Percentiles rank a stretch among this genome's conserved stretches.
These are phyloP conservation scores for Pseudochirops corinnae DNA, from an alignment of 2,797 vertebrate species.

Conservation along the genomic window DNA sequence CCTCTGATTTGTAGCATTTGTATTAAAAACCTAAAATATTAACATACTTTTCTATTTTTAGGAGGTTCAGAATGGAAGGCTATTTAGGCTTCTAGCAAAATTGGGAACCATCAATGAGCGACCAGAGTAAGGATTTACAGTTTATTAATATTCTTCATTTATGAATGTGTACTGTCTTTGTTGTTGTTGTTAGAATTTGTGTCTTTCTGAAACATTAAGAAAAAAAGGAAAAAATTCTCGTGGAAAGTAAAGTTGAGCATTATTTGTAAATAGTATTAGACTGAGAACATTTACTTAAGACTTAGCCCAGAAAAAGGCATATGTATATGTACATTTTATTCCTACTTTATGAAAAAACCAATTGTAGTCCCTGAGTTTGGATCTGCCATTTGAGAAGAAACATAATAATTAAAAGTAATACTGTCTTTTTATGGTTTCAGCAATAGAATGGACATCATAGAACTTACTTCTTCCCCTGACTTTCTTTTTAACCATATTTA, in stretches of 20 bases:
- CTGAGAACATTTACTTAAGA: conserved; percentile 6
- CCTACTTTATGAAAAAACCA: background rate
- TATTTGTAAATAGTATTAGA: background rate
- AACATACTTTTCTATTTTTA: conserved; percentile 85
- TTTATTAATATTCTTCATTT: conserved; percentile 61
- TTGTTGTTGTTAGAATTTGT: background rate
- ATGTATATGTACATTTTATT: background rate
- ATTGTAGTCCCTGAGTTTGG: background rate
- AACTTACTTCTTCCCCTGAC: background rate
- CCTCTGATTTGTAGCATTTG: conserved; percentile 58
- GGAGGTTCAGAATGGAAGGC: conserved; percentile 99
- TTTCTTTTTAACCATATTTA: conserved; percentile 38
- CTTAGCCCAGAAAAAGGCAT: background rate
- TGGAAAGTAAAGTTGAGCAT: conserved; percentile 30
- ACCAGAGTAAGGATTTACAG: conserved; percentile 93
- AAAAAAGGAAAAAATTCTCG: conserved; percentile 48
- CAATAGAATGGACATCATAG: background rate
- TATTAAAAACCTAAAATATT: conserved; percentile 61
- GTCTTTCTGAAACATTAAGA: conserved; percentile 57
- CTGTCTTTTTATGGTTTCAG: background rate
- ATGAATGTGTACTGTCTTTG: conserved; percentile 32
- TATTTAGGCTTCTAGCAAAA: conserved; percentile 98
- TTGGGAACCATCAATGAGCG: conserved; percentile 99
- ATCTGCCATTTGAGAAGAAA: background rate
- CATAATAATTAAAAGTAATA: background rate